Evolutionary conservation across 2,888 invertebrate species (phyloP).

Genomic region (Andricus quercusramuli): DNA sequence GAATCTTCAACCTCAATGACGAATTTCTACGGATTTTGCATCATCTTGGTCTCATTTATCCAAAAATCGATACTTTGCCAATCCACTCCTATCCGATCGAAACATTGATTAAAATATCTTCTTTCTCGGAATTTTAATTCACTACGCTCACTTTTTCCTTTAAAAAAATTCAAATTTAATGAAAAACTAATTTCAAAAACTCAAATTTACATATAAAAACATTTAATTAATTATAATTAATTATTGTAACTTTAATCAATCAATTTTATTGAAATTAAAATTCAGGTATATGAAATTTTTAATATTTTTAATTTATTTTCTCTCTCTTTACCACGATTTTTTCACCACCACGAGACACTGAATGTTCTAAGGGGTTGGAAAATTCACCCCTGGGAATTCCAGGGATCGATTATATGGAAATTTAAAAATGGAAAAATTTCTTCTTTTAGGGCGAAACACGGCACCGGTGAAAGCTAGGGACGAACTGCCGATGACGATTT

Average conservation of each 20-base stretch:
- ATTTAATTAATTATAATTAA: neutral
- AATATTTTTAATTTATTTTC: neutral
- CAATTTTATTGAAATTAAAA: neutral
- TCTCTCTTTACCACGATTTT: neutral
- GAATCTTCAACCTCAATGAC: neutral
- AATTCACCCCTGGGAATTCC: neutral
- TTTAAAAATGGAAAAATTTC: neutral
- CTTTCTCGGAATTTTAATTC: neutral
- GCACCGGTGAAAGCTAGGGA: neutral
- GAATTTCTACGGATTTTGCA: neutral
- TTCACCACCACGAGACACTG: neutral
- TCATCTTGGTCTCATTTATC: neutral
- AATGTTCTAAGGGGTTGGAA: neutral
- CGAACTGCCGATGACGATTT: constrained; percentile 15
- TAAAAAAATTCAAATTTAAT: neutral
- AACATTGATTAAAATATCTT: neutral
- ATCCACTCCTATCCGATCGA: neutral
- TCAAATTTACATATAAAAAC: too few species aligned
- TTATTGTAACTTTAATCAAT: neutral
- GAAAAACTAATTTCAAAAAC: neutral
- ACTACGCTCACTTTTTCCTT: neutral
- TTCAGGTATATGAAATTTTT: neutral
- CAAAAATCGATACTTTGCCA: neutral
- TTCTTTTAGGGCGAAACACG: neutral
- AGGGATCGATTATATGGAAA: too few species aligned